A percentile compares a stretch with the other conserved stretches of the same genome.
These are phyloP conservation scores for Trichomalopsis sarcophagae DNA, from an alignment of 1,140 invertebrate genomes.

Conservation along the genomic window DNA sequence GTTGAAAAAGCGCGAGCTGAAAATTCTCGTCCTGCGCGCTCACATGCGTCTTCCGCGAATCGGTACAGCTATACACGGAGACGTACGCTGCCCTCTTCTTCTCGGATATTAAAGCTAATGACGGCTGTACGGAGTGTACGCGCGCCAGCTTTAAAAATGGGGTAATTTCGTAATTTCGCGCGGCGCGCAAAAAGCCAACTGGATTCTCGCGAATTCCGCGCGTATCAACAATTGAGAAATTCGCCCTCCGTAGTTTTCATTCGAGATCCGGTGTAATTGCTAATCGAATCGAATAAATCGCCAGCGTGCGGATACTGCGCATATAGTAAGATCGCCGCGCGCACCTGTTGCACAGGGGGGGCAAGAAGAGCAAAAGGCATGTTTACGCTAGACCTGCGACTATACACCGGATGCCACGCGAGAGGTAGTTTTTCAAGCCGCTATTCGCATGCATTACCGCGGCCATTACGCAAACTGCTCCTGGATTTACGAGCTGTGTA, in stretches of 20 bases:
- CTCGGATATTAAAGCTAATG: conserved; percentile 33
- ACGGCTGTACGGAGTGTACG: neutral
- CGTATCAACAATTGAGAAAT: no score
- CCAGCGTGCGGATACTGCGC: no score
- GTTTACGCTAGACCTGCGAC: neutral
- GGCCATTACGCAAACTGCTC: neutral
- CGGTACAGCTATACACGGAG: neutral
- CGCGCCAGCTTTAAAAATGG: conserved; percentile 13
- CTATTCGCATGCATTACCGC: neutral
- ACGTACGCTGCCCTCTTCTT: neutral
- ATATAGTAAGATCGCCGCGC: no score
- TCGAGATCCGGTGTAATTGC: no score
- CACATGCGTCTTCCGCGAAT: conserved; percentile 36
- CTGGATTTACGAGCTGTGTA: neutral
- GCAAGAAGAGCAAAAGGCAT: no score
- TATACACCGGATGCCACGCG: no score
- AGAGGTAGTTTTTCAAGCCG: neutral
- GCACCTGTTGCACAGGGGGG: no score
- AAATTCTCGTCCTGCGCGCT: neutral
- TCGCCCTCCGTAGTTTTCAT: no score
- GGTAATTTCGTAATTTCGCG: conserved; percentile 36
- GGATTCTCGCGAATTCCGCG: no score
- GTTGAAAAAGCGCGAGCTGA: neutral
- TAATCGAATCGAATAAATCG: no score
- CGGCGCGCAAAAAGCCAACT: neutral